Base-by-base conservation (phyloP, 1,140 invertebrate species). In the Trissolcus basalis region DNA sequence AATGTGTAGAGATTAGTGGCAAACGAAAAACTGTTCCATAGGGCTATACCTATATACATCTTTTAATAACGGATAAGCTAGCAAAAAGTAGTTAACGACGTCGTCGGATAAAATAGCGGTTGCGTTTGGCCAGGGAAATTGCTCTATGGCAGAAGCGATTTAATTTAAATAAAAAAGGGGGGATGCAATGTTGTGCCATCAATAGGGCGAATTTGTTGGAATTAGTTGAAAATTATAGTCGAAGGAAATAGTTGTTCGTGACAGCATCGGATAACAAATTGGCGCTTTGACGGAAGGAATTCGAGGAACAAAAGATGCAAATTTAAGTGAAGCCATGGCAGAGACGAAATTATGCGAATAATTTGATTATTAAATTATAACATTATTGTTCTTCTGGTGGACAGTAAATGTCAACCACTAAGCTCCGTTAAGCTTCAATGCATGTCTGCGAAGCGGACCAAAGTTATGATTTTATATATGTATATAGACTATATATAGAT, bases 21-120 rank as follows among this genome's bases (percentile, higher is more conserved):
- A 60, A 67, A 43, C 27, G 15, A 7, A 14, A 71, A 71, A 71
- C 55, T 27, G 19, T 27, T 6, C 19, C 6, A 27, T 27, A 27
- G 19, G 19, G 6, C 2, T 27, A 27, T 27, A 27, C 6, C 19
- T 27, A 27, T 27, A 27, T 35, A 16, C 50, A 59, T 60, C 71
- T 67, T 67, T 59, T 61, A 61, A 67, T 44, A 69, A 55, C 35
- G 49, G 51, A 53, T 63, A 67, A 75, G 50, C 44, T 78, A 69
- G 76, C 51, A 78, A 56, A 82, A 82, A 83, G 80, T 76, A 69
- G 68, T 75, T 80, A 83, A 83, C 80, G 77, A 81, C 65, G 54
- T 55, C 49, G 45, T 80, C 58, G 58, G 65, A 81, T 72, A 64
- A 80, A 80, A 65, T 51, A 15, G 80, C 50, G 82, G 82, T 83